phyloP scores from a whole-genome alignment of 2,888 invertebrate species.

The Nephrotoma guestfalica region DNA sequence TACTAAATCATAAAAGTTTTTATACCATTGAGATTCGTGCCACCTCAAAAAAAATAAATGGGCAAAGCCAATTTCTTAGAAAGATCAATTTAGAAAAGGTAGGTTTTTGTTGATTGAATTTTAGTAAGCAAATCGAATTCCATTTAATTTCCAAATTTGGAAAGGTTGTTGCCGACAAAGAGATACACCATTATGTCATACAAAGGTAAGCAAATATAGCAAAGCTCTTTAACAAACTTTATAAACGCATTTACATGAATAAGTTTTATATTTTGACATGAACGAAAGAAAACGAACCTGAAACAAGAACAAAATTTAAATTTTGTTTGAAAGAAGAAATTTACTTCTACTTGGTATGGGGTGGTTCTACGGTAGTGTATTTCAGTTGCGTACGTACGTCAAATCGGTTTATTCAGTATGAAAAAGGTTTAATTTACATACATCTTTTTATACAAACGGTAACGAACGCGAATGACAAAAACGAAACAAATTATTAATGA shows the following conservation, averaged over 20 bases:
- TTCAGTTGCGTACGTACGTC: neutral
- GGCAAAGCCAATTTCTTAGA: neutral
- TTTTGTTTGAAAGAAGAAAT: neutral
- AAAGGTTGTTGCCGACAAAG: neutral
- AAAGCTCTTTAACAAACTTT: neutral
- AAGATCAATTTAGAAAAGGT: neutral
- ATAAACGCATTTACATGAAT: neutral
- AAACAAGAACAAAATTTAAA: neutral
- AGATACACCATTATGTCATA: neutral
- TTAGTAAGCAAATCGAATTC: neutral
- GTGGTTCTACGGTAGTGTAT: neutral
- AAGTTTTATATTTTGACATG: neutral
- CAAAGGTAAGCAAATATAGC: neutral
- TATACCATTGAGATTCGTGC: too few relatives aligned
- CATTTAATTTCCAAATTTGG: neutral
- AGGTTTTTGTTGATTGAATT: neutral
- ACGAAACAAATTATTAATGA: neutral
- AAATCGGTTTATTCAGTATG: neutral
- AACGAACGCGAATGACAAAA: neutral
- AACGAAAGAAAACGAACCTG: neutral
- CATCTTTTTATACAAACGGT: neutral
- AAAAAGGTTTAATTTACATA: neutral
- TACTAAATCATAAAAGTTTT: too few relatives aligned
- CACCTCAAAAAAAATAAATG: neutral
- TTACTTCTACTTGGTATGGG: neutral